Evolutionary conservation across 2,797 vertebrate species (phyloP), one percentile per base, ranked within the genome.

Genomic region (Apogon talboti): DNA sequence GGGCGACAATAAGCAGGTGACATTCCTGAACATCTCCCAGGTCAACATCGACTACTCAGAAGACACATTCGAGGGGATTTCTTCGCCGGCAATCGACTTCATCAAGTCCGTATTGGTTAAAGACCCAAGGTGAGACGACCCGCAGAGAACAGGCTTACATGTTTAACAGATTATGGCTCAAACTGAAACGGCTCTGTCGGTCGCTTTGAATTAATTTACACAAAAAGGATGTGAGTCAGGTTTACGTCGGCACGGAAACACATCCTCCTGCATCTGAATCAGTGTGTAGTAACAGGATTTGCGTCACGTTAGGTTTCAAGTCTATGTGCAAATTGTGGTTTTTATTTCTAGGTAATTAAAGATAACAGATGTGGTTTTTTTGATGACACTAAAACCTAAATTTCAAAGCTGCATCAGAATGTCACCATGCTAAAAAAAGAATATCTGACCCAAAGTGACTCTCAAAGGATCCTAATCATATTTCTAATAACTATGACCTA

Each of bases 21-120:
- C 94, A 0, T 96, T 91, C 82, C 91, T 96, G 30, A 95, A 96
- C 88, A 92, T 95, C 83, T 95, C 94, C 43, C 93, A 94, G 48
- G 92, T 94, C 78, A 94, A 90, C 18, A 76, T 95, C 0, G 92
- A 95, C 78, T 96, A 94, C 78, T 91, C 93, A 0, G 78, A 93
- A 40, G 94, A 94, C 13, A 90, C 90, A 0, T 95, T 96, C 30
- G 90, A 94, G 33, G 94, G 91, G 11, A 85, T 95, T 57, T 95
- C 95, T 6, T 65, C 90, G 6, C 84, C 82, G 56, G 95, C 95
- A 0, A 74, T 95, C 0, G 92, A 94, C 77, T 95, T 96, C 89
- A 95, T 96, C 76, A 89, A 92, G 68, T 90, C 91, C 11, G 66
- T 96, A 74, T 84, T 95, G 30, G 62, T 94, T 19, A 94, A 94